A percentile compares a stretch with the other conserved stretches of the same genome.
Conservation (phyloP, 2,888 invertebrate species). For the Noctua pronuba region DNA sequence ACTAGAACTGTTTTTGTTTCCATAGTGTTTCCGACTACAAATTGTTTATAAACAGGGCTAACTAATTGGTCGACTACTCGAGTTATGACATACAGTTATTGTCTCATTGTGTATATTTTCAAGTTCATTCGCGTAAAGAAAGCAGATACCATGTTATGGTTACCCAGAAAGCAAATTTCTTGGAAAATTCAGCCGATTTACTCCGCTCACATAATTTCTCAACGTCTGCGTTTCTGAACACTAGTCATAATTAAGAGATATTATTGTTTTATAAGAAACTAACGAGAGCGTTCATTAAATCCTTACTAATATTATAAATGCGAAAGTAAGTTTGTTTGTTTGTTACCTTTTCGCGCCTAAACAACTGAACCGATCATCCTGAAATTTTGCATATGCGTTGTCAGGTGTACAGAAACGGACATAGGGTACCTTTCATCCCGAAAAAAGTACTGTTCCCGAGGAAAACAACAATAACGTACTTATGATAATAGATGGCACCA, state of each 20-base stretch:
- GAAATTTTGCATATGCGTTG: no score
- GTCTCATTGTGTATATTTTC: conserved; percentile 39
- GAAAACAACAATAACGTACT: no score
- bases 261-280: conserved; percentile 42
- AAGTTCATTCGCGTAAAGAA: conserved; percentile 44
- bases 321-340: no score
- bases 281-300: conserved; percentile 41
- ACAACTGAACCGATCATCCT: no score
- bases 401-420: no score
- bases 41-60: conserved; percentile 46
- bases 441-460: no score
- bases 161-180: conserved; percentile 37
- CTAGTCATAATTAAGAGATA: conserved; percentile 50
- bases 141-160: conserved; percentile 22
- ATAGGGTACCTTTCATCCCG: no score
- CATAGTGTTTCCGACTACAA: conserved; percentile 39
- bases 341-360: no score
- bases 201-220: conserved; percentile 20
- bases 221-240: conserved; percentile 16
- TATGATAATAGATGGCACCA: no score
- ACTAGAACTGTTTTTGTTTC: conserved; percentile 35
- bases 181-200: conserved; percentile 43
- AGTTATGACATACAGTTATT: conserved; percentile 29
- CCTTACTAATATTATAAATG: no score
- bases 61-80: conserved; percentile 22